phyloP scores from a whole-genome alignment of 2,113 vertebrate species.

The Carassius auratus region DNA sequence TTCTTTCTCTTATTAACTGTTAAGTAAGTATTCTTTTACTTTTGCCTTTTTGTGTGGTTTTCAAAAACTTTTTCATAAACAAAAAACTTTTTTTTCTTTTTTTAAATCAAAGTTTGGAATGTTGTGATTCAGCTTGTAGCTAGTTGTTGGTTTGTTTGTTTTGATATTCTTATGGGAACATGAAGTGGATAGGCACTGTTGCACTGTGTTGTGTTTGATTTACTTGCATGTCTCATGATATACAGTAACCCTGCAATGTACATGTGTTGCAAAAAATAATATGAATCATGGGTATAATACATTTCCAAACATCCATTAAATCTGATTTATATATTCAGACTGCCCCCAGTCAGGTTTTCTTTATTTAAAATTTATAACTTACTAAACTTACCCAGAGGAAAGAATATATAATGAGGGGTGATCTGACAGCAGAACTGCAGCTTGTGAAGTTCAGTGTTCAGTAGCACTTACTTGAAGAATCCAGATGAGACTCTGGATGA shows the following conservation, averaged over 20 bases:
- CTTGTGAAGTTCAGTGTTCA: neutral
- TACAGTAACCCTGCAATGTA: neutral
- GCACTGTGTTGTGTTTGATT: too few species aligned
- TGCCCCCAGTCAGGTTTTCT: too few species aligned
- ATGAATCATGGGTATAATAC: neutral
- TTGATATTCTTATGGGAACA: neutral
- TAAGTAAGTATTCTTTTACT: too few species aligned
- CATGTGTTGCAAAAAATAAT: neutral
- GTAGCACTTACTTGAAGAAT: neutral
- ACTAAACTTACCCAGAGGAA: neutral
- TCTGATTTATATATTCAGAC: neutral
- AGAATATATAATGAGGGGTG: neutral
- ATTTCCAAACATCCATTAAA: neutral
- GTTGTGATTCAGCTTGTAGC: neutral
- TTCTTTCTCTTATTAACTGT: too few species aligned
- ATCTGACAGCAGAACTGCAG: neutral
- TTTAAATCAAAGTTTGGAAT: neutral
- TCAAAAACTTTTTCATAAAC: neutral
- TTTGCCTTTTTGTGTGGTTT: neutral
- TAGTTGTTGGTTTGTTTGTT: neutral
- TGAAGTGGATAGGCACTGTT: neutral
- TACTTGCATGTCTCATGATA: neutral
- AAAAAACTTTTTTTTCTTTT: conserved; percentile 14
- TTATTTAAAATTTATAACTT: neutral
- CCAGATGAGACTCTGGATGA: neutral